Evolutionary conservation across 2,797 vertebrate species (phyloP).

Genomic region (Crax fasciolata): DNA sequence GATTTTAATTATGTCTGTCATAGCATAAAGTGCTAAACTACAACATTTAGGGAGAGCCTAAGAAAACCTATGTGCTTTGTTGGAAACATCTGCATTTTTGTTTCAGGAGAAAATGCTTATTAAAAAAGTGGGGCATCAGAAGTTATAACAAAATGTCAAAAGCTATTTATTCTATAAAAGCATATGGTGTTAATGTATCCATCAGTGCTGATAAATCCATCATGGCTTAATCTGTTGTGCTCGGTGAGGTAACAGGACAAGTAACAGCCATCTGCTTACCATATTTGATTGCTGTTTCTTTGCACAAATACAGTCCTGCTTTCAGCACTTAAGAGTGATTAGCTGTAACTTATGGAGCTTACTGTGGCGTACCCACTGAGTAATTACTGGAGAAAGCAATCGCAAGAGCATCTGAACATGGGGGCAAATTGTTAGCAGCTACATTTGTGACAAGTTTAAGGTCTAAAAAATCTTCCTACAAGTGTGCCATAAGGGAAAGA

Average conservation of each 20-base stretch:
- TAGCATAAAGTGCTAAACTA: background rate
- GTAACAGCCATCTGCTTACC: constrained; percentile 81
- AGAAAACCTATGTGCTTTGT: background rate
- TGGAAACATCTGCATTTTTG: background rate
- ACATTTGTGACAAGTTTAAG: constrained; percentile 62
- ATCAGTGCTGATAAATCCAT: constrained; percentile 75
- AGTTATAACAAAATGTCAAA: constrained; percentile 63
- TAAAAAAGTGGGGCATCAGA: constrained; percentile 24
- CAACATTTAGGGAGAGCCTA: background rate
- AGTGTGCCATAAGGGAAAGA: constrained; percentile 19
- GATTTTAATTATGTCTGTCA: background rate
- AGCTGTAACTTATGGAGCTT: constrained; percentile 73
- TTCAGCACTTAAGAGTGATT: constrained; percentile 79
- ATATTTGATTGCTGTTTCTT: constrained; percentile 78
- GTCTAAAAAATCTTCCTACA: constrained; percentile 38
- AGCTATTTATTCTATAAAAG: constrained; percentile 69
- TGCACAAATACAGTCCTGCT: constrained; percentile 71
- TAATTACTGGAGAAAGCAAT: constrained; percentile 73
- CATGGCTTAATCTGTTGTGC: constrained; percentile 68
- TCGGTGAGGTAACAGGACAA: constrained; percentile 67
- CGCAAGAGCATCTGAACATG: constrained; percentile 38
- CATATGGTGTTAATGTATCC: constrained; percentile 68
- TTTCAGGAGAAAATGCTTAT: background rate
- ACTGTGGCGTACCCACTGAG: constrained; percentile 51
- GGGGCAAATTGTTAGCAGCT: constrained; percentile 59